A percentile compares a stretch with the other conserved stretches of the same genome.
These are phyloP conservation scores for Tychaedon coryphoeus DNA, from an alignment of 2,113 vertebrate species.

Conservation along the genomic window DNA sequence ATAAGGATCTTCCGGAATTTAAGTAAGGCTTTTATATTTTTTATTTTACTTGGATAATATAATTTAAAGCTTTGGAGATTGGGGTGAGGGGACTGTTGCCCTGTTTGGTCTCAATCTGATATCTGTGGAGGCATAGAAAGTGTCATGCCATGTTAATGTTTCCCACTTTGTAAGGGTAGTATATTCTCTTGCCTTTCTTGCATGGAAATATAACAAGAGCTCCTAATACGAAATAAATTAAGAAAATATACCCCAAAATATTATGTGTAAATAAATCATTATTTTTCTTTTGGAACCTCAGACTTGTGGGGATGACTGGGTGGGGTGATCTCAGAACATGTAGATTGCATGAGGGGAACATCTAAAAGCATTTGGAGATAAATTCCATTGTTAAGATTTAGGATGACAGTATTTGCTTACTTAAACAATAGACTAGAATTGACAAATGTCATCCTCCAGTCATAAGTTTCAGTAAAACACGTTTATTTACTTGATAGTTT, in stretches of 20 bases:
- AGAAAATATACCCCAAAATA: background rate
- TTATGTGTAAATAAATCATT: fast-evolving
- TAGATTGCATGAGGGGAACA: background rate
- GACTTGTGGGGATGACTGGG: background rate
- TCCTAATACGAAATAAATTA: background rate
- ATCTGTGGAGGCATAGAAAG: background rate
- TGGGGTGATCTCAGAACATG: background rate
- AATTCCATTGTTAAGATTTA: background rate
- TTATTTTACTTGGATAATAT: background rate
- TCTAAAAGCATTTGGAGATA: background rate
- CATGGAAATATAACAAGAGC: background rate
- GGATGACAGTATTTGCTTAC: background rate
- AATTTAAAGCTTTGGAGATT: background rate
- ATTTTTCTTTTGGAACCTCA: background rate
- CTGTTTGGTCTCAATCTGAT: background rate
- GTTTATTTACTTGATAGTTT: background rate
- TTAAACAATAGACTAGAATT: background rate
- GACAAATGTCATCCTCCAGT: background rate
- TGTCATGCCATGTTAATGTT: background rate
- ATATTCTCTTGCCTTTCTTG: background rate
- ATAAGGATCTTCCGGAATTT: constrained; percentile 87
- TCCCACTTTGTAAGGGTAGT: background rate
- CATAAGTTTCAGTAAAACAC: background rate
- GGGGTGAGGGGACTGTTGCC: background rate
- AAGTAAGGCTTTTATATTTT: constrained; percentile 72